A percentile compares a stretch with the other conserved stretches of the same genome.
Conservation (phyloP, 2,797 vertebrate genomes). For the Dromococcyx pavoninus region DNA sequence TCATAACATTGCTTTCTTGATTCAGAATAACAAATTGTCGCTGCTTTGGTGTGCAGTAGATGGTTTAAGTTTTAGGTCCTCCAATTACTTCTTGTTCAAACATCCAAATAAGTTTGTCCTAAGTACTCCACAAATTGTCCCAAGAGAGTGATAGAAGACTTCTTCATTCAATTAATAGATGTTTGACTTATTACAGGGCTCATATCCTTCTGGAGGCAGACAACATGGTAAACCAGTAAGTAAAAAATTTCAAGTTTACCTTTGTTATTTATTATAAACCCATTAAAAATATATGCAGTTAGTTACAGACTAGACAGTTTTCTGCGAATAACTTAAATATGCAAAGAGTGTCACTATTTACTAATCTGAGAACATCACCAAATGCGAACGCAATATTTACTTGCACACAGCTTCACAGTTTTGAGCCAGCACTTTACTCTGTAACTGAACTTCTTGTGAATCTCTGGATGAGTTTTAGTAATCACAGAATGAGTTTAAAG, state of each 20-base stretch:
- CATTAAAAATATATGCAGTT: not conserved
- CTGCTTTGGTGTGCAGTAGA: not conserved
- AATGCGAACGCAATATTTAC: not conserved
- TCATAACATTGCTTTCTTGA: not conserved
- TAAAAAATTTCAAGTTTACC: not conserved
- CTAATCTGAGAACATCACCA: not conserved
- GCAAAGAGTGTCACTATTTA: not conserved
- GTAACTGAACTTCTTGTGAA: not conserved
- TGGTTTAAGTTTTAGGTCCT: not conserved
- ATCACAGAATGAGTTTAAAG: not conserved
- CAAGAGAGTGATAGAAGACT: not conserved
- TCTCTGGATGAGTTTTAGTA: not conserved
- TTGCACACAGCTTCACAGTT: not conserved
- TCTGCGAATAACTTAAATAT: not conserved
- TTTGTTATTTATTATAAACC: not conserved
- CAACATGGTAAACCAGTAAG: conserved; percentile 52
- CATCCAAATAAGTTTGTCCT: not conserved
- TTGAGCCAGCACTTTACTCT: not conserved
- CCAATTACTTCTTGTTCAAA: not conserved
- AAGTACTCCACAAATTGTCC: not conserved
- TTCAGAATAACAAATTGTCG: not conserved
- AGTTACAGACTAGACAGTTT: not conserved
- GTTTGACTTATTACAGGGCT: not conserved
- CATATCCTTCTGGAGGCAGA: conserved; percentile 16
- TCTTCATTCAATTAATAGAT: not conserved